Conservation (phyloP, 2,888 invertebrate genomes). For the Protonemura montana region DNA sequence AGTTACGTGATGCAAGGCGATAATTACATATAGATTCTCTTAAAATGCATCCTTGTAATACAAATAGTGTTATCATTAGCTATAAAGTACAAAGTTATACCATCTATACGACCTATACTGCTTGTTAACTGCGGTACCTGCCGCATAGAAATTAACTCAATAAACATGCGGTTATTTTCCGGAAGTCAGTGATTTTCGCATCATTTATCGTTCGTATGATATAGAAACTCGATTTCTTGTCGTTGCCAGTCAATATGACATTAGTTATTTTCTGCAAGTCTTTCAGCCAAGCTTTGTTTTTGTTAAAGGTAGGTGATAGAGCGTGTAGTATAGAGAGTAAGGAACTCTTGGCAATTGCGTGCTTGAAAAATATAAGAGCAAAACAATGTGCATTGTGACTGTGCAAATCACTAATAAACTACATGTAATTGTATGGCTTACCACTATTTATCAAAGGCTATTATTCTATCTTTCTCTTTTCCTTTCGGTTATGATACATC, state of each 20-base stretch:
- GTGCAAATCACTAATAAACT: not conserved
- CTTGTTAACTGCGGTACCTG: too few species aligned
- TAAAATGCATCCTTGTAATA: not conserved
- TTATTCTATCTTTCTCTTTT: not conserved
- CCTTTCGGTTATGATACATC: too few species aligned
- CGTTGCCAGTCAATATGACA: not conserved
- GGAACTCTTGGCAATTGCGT: not conserved
- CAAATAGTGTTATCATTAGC: too few species aligned
- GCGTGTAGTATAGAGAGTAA: not conserved
- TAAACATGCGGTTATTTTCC: not conserved
- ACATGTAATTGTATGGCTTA: not conserved
- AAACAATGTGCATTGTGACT: slow-evolving; percentile 2
- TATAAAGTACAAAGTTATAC: too few species aligned
- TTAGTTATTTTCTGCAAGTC: not conserved
- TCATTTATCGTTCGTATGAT: not conserved
- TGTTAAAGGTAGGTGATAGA: not conserved
- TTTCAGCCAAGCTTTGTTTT: not conserved
- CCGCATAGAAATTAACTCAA: too few species aligned
- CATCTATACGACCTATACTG: too few species aligned
- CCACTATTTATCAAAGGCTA: not conserved
- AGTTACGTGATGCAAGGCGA: not conserved
- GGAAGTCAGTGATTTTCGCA: not conserved
- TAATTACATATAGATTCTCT: not conserved
- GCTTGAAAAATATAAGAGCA: not conserved
- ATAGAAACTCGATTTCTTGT: not conserved